These are phyloP conservation scores for Axis porcinus DNA, from an alignment of 2,113 vertebrate species.

Conservation along the genomic window DNA sequence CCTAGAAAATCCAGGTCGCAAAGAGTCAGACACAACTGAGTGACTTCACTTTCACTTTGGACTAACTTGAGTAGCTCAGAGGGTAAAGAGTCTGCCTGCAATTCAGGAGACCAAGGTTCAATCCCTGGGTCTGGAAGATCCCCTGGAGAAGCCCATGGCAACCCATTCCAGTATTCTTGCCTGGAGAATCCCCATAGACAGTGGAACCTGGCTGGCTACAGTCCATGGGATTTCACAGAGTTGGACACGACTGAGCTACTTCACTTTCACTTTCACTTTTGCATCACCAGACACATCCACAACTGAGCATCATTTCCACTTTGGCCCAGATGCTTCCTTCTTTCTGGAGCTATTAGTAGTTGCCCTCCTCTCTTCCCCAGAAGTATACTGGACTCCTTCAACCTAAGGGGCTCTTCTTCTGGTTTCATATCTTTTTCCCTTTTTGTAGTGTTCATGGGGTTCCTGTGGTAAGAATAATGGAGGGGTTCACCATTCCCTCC, in stretches of 20 bases:
- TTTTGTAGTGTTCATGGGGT: neutral
- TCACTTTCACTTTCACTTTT: neutral
- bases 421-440: neutral
- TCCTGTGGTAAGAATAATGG: neutral
- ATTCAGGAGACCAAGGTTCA: neutral
- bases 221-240: neutral
- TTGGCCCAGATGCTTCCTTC: neutral
- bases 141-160: neutral
- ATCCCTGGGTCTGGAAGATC: neutral
- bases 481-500: neutral
- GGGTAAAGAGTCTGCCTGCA: neutral
- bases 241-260: fast-evolving
- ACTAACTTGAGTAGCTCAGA: neutral
- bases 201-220: neutral
- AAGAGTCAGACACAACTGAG: fast-evolving
- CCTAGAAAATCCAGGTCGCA: neutral
- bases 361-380: neutral
- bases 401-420: neutral
- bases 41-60: neutral
- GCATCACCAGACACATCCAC: neutral
- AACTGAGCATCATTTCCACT: neutral
- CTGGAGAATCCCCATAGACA: neutral
- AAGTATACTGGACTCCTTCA: neutral
- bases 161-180: neutral
- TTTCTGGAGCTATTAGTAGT: neutral